These are phyloP conservation scores for Takifugu bimaculatus DNA, from an alignment of 2,113 vertebrate species.

Conservation along the genomic window DNA sequence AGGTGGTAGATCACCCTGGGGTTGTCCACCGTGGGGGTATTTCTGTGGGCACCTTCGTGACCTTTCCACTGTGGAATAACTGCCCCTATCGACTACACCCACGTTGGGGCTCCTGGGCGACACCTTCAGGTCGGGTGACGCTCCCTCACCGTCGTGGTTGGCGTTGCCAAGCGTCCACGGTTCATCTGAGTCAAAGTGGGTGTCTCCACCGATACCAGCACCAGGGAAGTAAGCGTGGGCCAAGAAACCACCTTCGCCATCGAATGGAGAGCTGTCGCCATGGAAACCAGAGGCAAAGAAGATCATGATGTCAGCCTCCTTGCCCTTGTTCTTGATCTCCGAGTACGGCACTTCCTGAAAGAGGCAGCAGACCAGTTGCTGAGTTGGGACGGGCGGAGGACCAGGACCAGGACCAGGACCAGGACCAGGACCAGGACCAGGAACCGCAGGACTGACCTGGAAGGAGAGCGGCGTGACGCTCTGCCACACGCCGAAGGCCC, in stretches of 20 bases:
- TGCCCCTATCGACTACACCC: too few relatives aligned
- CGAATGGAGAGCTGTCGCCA: conserved; percentile 95
- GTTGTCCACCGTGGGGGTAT: too few relatives aligned
- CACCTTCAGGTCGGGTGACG: not conserved
- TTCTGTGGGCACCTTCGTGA: too few relatives aligned
- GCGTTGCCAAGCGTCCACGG: conserved; percentile 95
- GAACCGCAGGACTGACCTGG: conserved; percentile 61
- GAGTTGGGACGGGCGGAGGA: not conserved
- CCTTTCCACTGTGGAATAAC: too few relatives aligned
- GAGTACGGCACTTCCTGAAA: conserved; percentile 87
- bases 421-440: too few relatives aligned
- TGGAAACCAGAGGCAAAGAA: conserved; percentile 99
- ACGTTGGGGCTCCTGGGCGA: too few relatives aligned
- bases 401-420: too few relatives aligned
- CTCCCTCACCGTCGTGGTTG: conserved; percentile 87
- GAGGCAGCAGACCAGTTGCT: not conserved
- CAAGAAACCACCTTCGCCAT: conserved; percentile 95
- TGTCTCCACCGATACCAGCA: conserved; percentile 96
- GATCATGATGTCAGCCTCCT: conserved; percentile 98
- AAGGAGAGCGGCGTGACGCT: conserved; percentile 93
- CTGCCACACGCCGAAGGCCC: conserved; percentile 98
- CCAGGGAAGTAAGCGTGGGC: conserved; percentile 98
- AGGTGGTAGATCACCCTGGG: too few relatives aligned
- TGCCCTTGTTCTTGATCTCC: conserved; percentile 92
- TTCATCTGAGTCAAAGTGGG: conserved; percentile 96